phyloP scores from a whole-genome alignment of 2,888 invertebrate genomes.

The Nomada hirtipes region DNA sequence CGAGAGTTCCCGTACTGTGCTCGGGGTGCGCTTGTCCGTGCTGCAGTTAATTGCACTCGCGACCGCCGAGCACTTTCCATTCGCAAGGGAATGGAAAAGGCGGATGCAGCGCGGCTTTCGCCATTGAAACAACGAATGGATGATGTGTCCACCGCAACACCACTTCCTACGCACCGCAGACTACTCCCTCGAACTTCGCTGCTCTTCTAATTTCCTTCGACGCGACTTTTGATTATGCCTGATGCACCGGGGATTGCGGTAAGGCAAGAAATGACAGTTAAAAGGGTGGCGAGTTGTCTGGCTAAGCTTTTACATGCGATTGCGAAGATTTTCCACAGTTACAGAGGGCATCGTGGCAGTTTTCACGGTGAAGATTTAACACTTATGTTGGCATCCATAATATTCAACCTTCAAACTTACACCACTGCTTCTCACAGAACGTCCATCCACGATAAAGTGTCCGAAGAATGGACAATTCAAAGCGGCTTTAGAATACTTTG shows the following conservation, averaged over 20 bases:
- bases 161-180: slow-evolving; percentile 45
- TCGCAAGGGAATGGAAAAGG: slow-evolving; percentile 32
- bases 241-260: background rate
- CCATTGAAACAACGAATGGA: slow-evolving; percentile 14
- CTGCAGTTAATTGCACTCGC: slow-evolving; percentile 69
- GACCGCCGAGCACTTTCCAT: slow-evolving; percentile 58
- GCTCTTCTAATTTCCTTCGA: slow-evolving; percentile 43
- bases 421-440: too few relatives aligned
- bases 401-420: too few relatives aligned
- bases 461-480: too few relatives aligned
- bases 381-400: too few relatives aligned
- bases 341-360: too few relatives aligned
- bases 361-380: too few relatives aligned
- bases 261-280: background rate
- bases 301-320: too few relatives aligned
- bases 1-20: slow-evolving; percentile 48
- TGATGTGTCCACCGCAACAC: slow-evolving; percentile 37
- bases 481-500: too few relatives aligned
- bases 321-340: too few relatives aligned
- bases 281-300: too few relatives aligned
- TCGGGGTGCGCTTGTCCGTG: slow-evolving; percentile 47
- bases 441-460: too few relatives aligned
- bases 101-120: background rate
- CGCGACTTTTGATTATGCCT: slow-evolving; percentile 33
- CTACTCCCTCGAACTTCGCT: slow-evolving; percentile 32